These are phyloP conservation scores for Promerops cafer DNA, from an alignment of 2,113 vertebrate species.

Conservation along the genomic window DNA sequence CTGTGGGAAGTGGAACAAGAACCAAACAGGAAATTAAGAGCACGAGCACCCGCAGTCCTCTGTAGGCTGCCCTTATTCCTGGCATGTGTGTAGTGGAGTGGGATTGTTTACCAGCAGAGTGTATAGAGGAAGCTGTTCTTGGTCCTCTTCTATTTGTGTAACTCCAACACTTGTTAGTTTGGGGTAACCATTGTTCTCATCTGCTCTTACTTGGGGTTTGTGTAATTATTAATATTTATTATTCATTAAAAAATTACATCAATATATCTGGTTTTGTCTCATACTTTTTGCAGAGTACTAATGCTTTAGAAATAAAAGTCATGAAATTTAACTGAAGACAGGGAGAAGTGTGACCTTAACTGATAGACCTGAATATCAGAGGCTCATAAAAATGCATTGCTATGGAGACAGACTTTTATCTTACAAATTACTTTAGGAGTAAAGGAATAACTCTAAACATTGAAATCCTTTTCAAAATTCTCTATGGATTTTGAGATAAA, in stretches of 20 bases:
- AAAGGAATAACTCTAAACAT: conserved; percentile 27
- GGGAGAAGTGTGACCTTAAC: conserved; percentile 18
- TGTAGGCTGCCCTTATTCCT: neutral
- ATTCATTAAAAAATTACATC: neutral
- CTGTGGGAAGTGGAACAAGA: neutral
- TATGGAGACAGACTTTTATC: conserved; percentile 47
- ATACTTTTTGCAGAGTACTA: neutral
- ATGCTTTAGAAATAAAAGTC: neutral
- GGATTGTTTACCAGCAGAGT: neutral
- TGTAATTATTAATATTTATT: neutral
- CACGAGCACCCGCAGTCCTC: rapidly evolving
- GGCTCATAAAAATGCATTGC: conserved; percentile 47
- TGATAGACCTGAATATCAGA: conserved; percentile 29
- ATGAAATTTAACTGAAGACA: neutral
- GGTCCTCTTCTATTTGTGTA: neutral
- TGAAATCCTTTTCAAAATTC: conserved; percentile 37
- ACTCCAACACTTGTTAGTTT: neutral
- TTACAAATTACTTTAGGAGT: conserved; percentile 56
- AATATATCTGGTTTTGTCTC: neutral
- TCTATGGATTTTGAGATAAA: conserved; percentile 45
- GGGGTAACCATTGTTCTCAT: neutral
- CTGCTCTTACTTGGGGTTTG: neutral
- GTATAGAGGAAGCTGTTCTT: neutral
- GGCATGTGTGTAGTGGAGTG: neutral
- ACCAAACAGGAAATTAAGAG: neutral